Evolutionary conservation across 2,797 vertebrate species (phyloP).

Genomic region (Geotrypetes seraphini): DNA sequence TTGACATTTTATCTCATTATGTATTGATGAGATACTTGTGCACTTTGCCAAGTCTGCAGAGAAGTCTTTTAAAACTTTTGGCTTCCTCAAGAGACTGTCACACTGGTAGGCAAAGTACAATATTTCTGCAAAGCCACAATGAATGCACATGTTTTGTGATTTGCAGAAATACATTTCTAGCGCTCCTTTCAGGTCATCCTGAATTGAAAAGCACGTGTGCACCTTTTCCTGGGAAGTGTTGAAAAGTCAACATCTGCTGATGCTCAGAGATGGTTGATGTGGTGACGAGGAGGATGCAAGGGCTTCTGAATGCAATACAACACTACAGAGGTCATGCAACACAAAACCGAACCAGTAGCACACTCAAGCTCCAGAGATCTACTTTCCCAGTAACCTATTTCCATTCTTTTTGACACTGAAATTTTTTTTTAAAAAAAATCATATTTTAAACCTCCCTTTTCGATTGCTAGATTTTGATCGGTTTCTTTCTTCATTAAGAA

Average conservation of each 20-base stretch:
- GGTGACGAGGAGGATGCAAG: conserved; percentile 44
- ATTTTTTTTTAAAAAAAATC: not conserved
- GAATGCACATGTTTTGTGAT: too few species aligned
- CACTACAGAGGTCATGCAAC: conserved; percentile 54
- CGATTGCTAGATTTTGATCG: not conserved
- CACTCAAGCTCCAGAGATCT: conserved; percentile 35
- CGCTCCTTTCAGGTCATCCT: conserved; percentile 56
- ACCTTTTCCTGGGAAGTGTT: conserved; percentile 50
- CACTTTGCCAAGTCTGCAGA: too few species aligned
- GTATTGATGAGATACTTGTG: too few species aligned
- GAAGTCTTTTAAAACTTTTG: too few species aligned
- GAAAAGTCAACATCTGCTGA: conserved; percentile 70
- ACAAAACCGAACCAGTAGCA: conserved; percentile 34
- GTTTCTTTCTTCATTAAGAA: conserved; percentile 1
- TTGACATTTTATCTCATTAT: too few species aligned
- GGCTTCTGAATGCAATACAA: conserved; percentile 49
- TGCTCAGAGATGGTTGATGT: conserved; percentile 57
- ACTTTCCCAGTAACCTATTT: conserved; percentile 55
- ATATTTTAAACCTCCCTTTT: not conserved
- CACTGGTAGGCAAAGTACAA: too few species aligned
- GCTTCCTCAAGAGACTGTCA: too few species aligned
- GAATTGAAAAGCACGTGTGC: conserved; percentile 24
- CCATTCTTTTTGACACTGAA: conserved; percentile 20
- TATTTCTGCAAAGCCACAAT: too few species aligned
- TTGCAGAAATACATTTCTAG: too few species aligned